Base-by-base conservation (phyloP, 2,888 invertebrate genomes). In the Lasiommata megera region DNA sequence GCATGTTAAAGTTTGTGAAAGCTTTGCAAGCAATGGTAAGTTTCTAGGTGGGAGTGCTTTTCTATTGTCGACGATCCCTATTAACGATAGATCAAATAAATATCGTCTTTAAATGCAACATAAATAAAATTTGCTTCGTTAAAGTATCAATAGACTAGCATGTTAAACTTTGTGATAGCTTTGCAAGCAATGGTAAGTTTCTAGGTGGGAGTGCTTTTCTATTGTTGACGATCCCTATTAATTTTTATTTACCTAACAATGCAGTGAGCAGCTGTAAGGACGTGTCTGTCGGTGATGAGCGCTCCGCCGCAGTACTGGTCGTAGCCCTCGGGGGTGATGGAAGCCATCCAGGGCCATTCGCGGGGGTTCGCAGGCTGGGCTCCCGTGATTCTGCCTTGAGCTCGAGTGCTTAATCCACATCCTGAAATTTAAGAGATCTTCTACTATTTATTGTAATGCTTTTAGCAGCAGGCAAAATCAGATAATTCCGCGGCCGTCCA, bases 291-390 rank as follows among this genome's bases (percentile, higher is more conserved):
- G 0, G 96, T 96, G 64, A 97, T 94, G 41, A 97, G 90, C 0
- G 93, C 94, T 0, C 96, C 97, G 0, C 97, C 97, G 74, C 97
- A 97, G 82, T 93, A 95, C 73, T 93, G 92, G 36, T 92, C 88
- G 51, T 86, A 79, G 16, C 92, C 91, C 3, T 86, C 83, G 0
- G 93, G 92, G 12, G 96, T 92, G 60, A 97, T 79, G 1, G 95
- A 96, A 0, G 94, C 96, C 93, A 97, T 94, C 97, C 97, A 96
- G 0, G 95, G 95, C 94, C 96, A 97, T 73, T 95, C 95, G 46
- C 92, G 92, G 0, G 92, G 92, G 70, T 93, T 93, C 0, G 95
- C 93, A 0, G 93, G 93, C 23, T 92, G 83, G 0, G 95, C 93
- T 0, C 94, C 94, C 7, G 92, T 88, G 31, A 94, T 88, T 29